A percentile compares a stretch with the other conserved stretches of the same genome.
These are phyloP conservation scores for Mimas tiliae DNA, from an alignment of 2,888 invertebrate species.

Conservation along the genomic window DNA sequence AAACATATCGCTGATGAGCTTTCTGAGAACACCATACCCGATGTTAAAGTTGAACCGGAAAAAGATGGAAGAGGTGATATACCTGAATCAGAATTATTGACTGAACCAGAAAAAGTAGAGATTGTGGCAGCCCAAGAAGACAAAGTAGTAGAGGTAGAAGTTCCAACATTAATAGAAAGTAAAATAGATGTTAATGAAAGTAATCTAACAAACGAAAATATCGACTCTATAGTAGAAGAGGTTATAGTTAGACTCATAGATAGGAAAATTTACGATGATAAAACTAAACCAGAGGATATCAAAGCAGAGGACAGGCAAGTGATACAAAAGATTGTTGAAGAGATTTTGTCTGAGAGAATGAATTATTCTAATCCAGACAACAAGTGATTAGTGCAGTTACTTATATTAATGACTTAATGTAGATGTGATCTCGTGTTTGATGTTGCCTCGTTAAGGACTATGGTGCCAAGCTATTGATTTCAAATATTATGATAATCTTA, in stretches of 20 bases:
- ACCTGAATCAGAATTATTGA: slow-evolving; percentile 52
- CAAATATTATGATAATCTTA: not conserved
- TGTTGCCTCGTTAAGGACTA: not conserved
- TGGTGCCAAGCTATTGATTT: slow-evolving; percentile 7
- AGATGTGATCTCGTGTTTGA: slow-evolving; percentile 29
- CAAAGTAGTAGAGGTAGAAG: slow-evolving; percentile 30
- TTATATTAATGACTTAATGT: not conserved
- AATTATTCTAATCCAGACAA: slow-evolving; percentile 59
- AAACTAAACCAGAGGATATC: slow-evolving; percentile 78
- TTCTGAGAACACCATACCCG: slow-evolving; percentile 52
- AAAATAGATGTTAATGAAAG: slow-evolving; percentile 40
- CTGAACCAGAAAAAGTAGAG: slow-evolving; percentile 36
- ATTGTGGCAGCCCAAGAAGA: slow-evolving; percentile 33
- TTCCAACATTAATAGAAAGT: slow-evolving; percentile 31
- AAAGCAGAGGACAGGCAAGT: slow-evolving; percentile 72
- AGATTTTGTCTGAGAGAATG: slow-evolving; percentile 73
- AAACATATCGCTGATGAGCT: slow-evolving; percentile 73
- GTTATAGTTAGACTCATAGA: slow-evolving; percentile 75
- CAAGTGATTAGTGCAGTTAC: slow-evolving; percentile 17
- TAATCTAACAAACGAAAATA: slow-evolving; percentile 62
- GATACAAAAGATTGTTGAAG: slow-evolving; percentile 79
- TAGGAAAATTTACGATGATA: slow-evolving; percentile 82
- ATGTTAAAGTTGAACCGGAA: slow-evolving; percentile 43
- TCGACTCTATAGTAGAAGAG: slow-evolving; percentile 79
- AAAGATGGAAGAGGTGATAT: slow-evolving; percentile 65